These are phyloP conservation scores for Pygoscelis adeliae DNA, from an alignment of 2,113 vertebrate species.

Conservation along the genomic window DNA sequence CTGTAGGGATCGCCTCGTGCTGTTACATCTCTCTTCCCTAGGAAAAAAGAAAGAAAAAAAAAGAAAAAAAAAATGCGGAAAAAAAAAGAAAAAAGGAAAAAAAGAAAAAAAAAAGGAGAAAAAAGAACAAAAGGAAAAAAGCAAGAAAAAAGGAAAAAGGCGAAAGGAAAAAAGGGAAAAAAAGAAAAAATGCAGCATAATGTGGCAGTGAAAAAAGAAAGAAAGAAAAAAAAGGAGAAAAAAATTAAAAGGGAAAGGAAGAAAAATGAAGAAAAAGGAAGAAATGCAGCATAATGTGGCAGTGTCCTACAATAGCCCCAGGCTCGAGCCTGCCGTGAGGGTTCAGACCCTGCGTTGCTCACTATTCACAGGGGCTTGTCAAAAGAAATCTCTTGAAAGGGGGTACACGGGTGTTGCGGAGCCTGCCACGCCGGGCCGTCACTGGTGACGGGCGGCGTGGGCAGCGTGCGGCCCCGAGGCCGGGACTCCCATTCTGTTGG, in stretches of 20 bases:
- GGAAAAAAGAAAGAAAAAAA: not conserved
- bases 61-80: accelerated
- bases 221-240: too few relatives aligned
- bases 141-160: too few relatives aligned
- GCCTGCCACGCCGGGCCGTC: not conserved
- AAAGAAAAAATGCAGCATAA: not conserved
- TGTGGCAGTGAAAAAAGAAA: not conserved
- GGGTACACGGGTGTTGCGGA: not conserved
- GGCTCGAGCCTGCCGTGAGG: not conserved
- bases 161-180: not conserved
- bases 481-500: not conserved
- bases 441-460: not conserved
- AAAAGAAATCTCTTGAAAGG: not conserved
- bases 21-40: not conserved
- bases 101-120: accelerated
- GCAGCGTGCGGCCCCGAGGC: not conserved
- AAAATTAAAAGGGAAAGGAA: too few relatives aligned
- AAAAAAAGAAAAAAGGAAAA: accelerated
- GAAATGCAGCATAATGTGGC: not conserved
- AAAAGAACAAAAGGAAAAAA: too few relatives aligned
- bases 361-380: not conserved
- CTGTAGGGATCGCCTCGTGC: not conserved
- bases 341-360: not conserved
- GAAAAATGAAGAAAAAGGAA: not conserved
- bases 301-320: not conserved